Evolutionary conservation across 2,797 vertebrate species (phyloP), one percentile per base, ranked within the genome.

Genomic region (Phrynocephalus vlangalii): DNA sequence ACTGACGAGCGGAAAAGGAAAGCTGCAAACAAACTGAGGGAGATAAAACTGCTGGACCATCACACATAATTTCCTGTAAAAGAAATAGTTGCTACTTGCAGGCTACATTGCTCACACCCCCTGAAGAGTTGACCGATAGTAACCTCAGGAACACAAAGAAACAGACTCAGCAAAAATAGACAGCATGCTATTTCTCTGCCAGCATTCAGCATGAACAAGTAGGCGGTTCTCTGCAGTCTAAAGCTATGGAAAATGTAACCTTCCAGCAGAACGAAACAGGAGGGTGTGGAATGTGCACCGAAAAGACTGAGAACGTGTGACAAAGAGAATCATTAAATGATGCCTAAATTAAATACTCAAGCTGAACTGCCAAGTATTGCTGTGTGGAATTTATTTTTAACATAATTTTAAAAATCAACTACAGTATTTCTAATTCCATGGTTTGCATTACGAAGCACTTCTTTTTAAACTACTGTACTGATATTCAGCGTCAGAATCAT

Each of bases 91-190:
- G 82, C 79, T 48, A 82, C 75, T 16, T 79, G 70, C 76, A 48
- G 88, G 75, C n/a, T 79, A 0, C 3, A 77, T 11, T 2, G 63
- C 24, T 80, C 60, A 28, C 89, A 75, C 88, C 67, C 91, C 63
- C 88, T 13, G 30, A 83, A 3, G 87, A 91, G 4, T 20, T 95
- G 96, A 91, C 96, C 95, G 93, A 7, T 82, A 97, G 95, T 97
- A 96, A 96, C 96, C 96, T 95, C 84, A 24, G 81, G 72, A 18
- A 28, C 38, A 71, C 80, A 67, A 82, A 1, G 85, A 44, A 88
- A 82, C 80, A 1, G 79, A 33, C 75, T 3, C 70, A 50, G 73
- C 84, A 22, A 8, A 75, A 26, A 6, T 80, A 6, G 5, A 83
- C 92, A 94, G 92, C 91, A 92, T 22, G 76, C 33, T 26, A 33